Evolutionary conservation across 2,888 invertebrate species (phyloP).

Genomic region (Xestia sexstrigata): DNA sequence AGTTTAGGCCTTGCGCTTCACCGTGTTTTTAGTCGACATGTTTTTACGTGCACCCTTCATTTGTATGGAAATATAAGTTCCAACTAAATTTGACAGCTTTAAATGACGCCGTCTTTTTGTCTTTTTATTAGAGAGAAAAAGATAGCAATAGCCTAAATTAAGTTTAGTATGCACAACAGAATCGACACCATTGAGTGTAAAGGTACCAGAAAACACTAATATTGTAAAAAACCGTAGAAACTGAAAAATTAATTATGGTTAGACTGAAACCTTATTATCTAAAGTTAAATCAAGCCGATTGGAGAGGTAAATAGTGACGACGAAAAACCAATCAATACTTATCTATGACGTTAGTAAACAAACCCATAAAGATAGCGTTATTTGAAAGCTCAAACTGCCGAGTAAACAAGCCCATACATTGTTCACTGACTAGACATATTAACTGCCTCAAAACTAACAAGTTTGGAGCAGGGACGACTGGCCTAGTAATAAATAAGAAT

Average conservation of each 20-base stretch:
- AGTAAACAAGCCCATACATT: conserved; percentile 30
- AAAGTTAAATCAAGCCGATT: neutral
- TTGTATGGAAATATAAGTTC: no score
- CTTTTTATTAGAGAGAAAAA: no score
- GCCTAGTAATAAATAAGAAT: conserved; percentile 20
- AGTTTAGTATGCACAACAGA: no score
- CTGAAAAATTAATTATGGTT: neutral
- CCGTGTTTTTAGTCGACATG: no score
- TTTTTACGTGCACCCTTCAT: no score
- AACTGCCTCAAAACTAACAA: conserved; percentile 23
- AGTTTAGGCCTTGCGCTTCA: no score
- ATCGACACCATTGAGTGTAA: no score
- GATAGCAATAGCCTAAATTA: no score
- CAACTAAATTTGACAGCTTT: no score
- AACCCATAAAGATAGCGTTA: conserved; percentile 30
- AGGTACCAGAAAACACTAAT: neutral
- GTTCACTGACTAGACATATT: conserved; percentile 19
- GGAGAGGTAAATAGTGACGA: conserved; percentile 8
- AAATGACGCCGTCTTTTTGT: no score
- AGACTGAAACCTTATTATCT: neutral
- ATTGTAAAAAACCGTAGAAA: neutral
- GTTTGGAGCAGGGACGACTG: conserved; percentile 6
- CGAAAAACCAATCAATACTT: conserved; percentile 32
- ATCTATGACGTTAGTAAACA: conserved; percentile 35
- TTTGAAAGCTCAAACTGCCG: conserved; percentile 32